These are phyloP conservation scores for Montipora capitata DNA, from an alignment of 92 coral and sea anemone genomes.

Conservation along the genomic window DNA sequence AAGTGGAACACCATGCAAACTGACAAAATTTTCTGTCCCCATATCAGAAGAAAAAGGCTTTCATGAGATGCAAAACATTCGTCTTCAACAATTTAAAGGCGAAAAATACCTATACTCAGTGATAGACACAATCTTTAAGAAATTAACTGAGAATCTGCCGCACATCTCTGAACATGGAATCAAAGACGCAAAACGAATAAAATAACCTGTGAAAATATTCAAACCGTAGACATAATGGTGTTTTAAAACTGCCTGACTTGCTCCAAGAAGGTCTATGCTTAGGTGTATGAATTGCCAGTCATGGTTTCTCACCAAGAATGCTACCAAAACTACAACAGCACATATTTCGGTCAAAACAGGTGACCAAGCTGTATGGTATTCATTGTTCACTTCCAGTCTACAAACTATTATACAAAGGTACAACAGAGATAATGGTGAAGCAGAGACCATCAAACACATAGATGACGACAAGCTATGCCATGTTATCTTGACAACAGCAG, in stretches of 20 bases:
- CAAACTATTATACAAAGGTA: conserved; percentile 55
- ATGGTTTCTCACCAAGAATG: conserved; percentile 53
- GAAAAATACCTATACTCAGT: conserved; percentile 57
- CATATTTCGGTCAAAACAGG: conserved; percentile 48
- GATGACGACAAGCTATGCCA: conserved; percentile 71
- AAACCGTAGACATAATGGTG: conserved; percentile 42
- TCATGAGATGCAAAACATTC: conserved; percentile 59
- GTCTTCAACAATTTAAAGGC: conserved; percentile 71
- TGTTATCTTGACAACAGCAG: conserved; percentile 27
- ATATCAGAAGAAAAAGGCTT: conserved; percentile 65
- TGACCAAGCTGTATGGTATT: conserved; percentile 49
- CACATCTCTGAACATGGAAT: conserved; percentile 21
- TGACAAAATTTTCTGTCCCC: conserved; percentile 52
- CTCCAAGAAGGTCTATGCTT: conserved; percentile 58
- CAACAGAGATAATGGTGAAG: conserved; percentile 59
- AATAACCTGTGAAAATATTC: conserved; percentile 51
- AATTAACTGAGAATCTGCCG: conserved; percentile 57
- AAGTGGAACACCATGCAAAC: conserved; percentile 67
- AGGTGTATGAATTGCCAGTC: conserved; percentile 58
- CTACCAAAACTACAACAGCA: conserved; percentile 48
- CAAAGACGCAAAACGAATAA: conserved; percentile 49
- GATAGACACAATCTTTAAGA: conserved; percentile 52
- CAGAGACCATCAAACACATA: conserved; percentile 48
- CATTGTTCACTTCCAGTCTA: conserved; percentile 68
- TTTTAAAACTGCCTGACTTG: conserved; percentile 65